Base-by-base conservation (phyloP, 2,888 invertebrate genomes). In the Anagyrus pseudococci region DNA sequence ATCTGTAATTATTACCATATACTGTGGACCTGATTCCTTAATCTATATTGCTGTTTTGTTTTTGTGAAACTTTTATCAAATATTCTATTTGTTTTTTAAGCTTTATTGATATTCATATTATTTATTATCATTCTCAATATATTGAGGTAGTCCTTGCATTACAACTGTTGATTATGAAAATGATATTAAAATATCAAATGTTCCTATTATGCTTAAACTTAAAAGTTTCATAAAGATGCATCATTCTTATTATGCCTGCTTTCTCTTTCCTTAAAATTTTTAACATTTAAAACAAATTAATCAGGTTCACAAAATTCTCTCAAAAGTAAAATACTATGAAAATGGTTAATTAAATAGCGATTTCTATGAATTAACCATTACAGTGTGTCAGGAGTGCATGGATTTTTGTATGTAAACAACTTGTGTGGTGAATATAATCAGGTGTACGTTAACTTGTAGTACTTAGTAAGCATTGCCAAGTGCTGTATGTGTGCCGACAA, bases 401-500 rank as follows among this genome's bases (percentile, higher is more conserved):
- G 73, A 75, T 73, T 71, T 72, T 75, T 76, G 72, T 70, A 76
- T 75, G 74, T 75, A 73, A 68, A 69, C 73, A 66, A 66, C 70
- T 67, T 75, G 75, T 77, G 75, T 77, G 78, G 76, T 77, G 75
- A 72, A 76, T 75, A 76, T 75, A 75, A 77, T 78, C 77, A 75
- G 79, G 78, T 77, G 76, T 79, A 79, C 77, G 77, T 77, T 62
- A 62, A 59, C 64, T 71, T 73, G 75, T 77, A 77, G 75, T 73
- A 70, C 71, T 69, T 78, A 79, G 75, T 71, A 73, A 79, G 80
- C 79, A 79, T 80, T 81, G 81, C 80, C 81, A 81, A 80, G 79
- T 80, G 80, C 77, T 80, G 75, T 78, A 79, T 80, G 78, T 80
- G 80, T 80, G 79, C 79, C 78, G 78, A 79, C 81, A 80, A 79